Conservation (phyloP, 2,888 invertebrate genomes). For the Netelia inedita region DNA sequence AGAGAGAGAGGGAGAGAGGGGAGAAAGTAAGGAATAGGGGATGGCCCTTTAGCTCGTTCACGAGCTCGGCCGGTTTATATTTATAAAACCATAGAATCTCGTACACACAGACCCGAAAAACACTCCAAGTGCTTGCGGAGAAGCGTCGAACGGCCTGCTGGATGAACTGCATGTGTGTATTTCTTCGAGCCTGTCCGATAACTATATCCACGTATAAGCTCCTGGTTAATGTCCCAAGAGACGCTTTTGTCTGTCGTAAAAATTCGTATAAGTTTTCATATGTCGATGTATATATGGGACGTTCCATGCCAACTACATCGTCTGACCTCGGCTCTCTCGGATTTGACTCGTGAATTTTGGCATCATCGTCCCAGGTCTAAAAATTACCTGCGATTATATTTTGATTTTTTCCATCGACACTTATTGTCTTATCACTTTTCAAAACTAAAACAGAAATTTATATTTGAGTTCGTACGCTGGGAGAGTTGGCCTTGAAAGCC, state of each 20-base stretch:
- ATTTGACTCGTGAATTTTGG: too few relatives aligned
- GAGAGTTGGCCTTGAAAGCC: neutral
- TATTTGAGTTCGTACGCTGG: neutral
- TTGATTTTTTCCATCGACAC: neutral
- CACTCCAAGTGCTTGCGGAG: conserved; percentile 23
- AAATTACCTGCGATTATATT: neutral
- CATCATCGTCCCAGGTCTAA: neutral
- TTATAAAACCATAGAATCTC: conserved; percentile 55
- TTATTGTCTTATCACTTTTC: neutral
- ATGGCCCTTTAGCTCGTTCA: conserved; percentile 36
- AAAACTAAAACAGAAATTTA: neutral
- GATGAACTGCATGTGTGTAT: conserved; percentile 15
- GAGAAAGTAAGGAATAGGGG: neutral
- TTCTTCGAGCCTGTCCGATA: conserved; percentile 41
- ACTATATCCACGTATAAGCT: conserved; percentile 39
- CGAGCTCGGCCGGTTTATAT: conserved; percentile 50
- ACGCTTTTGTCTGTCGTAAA: conserved; percentile 44
- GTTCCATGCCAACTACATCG: neutral
- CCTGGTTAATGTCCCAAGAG: conserved; percentile 58
- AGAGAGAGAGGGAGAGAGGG: conserved; percentile 5
- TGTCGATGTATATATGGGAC: neutral
- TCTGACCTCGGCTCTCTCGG: too few relatives aligned
- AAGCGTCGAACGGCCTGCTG: conserved; percentile 26
- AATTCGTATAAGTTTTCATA: conserved; percentile 4
- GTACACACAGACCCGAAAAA: conserved; percentile 21